Conservation (phyloP, 2,888 invertebrate genomes). For the Eupithecia centaureata region DNA sequence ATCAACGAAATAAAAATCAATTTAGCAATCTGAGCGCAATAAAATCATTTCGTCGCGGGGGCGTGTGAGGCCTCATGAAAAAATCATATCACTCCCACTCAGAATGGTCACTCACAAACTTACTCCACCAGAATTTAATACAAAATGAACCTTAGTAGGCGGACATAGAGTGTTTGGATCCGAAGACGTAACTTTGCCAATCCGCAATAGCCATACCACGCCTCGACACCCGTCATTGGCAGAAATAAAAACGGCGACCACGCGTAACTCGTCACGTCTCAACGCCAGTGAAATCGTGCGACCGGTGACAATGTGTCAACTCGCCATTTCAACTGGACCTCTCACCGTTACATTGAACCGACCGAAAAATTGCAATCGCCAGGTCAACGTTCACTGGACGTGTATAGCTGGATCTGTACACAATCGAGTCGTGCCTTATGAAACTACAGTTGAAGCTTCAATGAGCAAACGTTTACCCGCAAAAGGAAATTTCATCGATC, state of each 20-base stretch:
- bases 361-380: constrained; percentile 39
- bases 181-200: constrained; percentile 55
- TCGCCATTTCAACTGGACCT: constrained; percentile 43
- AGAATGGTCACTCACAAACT: constrained; percentile 67
- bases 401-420: constrained; percentile 44
- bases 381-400: constrained; percentile 62
- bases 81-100: constrained; percentile 83
- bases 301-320: constrained; percentile 80
- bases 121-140: constrained; percentile 46
- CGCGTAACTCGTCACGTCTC: constrained; percentile 83
- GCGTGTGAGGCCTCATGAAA: constrained; percentile 76
- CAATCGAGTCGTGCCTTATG: constrained; percentile 77
- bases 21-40: constrained; percentile 68
- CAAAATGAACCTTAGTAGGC: constrained; percentile 57
- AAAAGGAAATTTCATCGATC: constrained; percentile 80
- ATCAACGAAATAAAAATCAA: constrained; percentile 53
- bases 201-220: constrained; percentile 76
- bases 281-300: constrained; percentile 81
- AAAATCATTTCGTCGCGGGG: constrained; percentile 70
- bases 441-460: constrained; percentile 80
- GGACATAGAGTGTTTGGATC: constrained; percentile 54
- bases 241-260: constrained; percentile 83
- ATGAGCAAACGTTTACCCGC: constrained; percentile 78
- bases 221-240: constrained; percentile 84
- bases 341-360: constrained; percentile 35